Evolutionary conservation across 64 coral and sea anemone genomes (phyloP).

Genomic region (Dendronephthya gigantea): DNA sequence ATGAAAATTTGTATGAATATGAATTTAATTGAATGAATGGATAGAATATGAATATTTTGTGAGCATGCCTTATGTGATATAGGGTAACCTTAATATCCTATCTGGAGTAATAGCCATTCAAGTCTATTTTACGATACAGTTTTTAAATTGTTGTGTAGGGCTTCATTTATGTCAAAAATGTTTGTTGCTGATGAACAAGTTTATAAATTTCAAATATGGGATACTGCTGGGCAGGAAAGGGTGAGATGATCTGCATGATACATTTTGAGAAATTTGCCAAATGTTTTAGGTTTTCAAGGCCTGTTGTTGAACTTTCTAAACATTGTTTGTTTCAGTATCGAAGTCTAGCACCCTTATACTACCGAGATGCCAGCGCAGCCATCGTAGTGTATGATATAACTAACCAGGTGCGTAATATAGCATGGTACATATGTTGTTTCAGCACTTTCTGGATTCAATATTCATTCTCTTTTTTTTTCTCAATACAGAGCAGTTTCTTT

Average conservation of each 20-base stretch:
- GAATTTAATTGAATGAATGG: too few species aligned
- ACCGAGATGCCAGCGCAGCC: slow-evolving; percentile 93
- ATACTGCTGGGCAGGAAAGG: slow-evolving; percentile 94
- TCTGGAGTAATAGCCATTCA: background rate
- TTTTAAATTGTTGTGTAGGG: slow-evolving; percentile 31
- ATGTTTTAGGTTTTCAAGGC: too few species aligned
- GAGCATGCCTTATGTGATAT: too few species aligned
- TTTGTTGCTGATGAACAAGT: slow-evolving; percentile 74
- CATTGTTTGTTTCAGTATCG: slow-evolving; percentile 49
- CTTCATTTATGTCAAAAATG: slow-evolving; percentile 99
- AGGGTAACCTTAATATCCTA: too few species aligned
- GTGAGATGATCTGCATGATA: slow-evolving; percentile 17
- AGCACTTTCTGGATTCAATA: too few species aligned
- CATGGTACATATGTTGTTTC: background rate
- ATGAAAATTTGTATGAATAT: too few species aligned
- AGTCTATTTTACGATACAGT: background rate
- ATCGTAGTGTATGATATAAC: slow-evolving; percentile 99
- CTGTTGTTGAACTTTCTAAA: background rate
- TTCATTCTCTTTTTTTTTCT: background rate
- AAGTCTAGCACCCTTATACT: slow-evolving; percentile 90
- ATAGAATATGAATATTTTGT: too few species aligned
- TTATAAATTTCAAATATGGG: slow-evolving; percentile 98
- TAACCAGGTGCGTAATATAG: slow-evolving; percentile 58
- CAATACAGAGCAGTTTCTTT: slow-evolving; percentile 59
- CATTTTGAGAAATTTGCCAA: too few species aligned